Conservation (phyloP, 92 coral and sea anemone species). For the Epizoanthus scotinus region DNA sequence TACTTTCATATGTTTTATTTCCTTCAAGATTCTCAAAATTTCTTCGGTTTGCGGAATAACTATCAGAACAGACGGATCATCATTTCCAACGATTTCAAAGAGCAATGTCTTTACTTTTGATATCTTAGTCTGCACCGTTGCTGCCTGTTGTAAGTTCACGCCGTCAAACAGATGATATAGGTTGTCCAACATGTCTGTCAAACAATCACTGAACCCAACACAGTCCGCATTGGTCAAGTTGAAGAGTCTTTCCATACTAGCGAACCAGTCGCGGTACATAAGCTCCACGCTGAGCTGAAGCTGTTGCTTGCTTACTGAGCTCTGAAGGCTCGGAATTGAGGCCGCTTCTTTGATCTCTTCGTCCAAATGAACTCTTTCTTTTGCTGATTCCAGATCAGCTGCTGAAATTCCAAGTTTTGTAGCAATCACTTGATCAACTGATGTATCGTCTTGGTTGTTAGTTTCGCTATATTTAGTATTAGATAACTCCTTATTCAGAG, state of each 20-base stretch:
- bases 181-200: constrained; percentile 53
- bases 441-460: constrained; percentile 16
- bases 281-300: constrained; percentile 50
- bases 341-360: constrained; percentile 41
- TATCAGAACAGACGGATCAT: constrained; percentile 42
- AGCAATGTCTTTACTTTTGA: constrained; percentile 36
- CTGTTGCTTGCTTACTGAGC: constrained; percentile 35
- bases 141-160: constrained; percentile 55
- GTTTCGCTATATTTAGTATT: constrained; percentile 3
- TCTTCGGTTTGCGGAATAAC: constrained; percentile 51
- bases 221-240: constrained; percentile 56
- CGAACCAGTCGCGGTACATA: constrained; percentile 64
- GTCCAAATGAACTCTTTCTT: constrained; percentile 27
- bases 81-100: constrained; percentile 35
- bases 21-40: constrained; percentile 49
- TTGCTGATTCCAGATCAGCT: constrained; percentile 39
- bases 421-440: constrained; percentile 41
- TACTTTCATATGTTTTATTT: constrained; percentile 39
- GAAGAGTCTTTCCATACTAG: constrained; percentile 73
- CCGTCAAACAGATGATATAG: constrained; percentile 61
- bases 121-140: constrained; percentile 21
- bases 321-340: constrained; percentile 32
- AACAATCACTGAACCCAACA: constrained; percentile 71
- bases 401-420: constrained; percentile 45
- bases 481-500: constrained; percentile 14